Base-by-base conservation (phyloP, 2,888 invertebrate genomes). In the Drosophila aldrichi region DNA sequence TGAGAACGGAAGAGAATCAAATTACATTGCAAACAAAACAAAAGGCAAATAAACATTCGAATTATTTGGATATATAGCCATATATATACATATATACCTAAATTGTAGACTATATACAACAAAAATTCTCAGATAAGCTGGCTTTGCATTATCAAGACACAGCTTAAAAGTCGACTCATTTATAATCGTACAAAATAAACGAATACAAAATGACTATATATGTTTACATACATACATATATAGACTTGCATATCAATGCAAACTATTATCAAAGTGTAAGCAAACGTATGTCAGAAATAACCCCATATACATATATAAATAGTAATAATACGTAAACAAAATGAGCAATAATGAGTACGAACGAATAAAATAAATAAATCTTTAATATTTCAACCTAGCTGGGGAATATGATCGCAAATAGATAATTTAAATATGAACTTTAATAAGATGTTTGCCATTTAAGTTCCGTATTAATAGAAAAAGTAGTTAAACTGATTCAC, bases 111-210 rank as follows among this genome's bases (percentile, higher is more conserved):
- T 20, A 10, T 20, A 18, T 12, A 8, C 8, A 18, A n/a, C n/a
- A 36, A 4, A 36, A 4, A 12, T 36, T 14, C 1, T 36, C 36
- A 36, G 36, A 36, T 36, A 36, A 16, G 36, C 58, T n/a, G 70
- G 16, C 44, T 49, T 49, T 36, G 16, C n/a, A 34, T 55, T 66
- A 66, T 66, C 66, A 66, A 55, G 48, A 41, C 54, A 48, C 40
- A 25, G 54, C 48, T 66, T 54, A 48, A 48, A 48, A 54, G 25
- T 16, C 32, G 40, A 41, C n/a, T 65, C 34, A 65, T 22, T 52
- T 25, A 29, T 14, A 34, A 32, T 32, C 32, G 20, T 14, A 14
- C n/a, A 12, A 12, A 29, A 29, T 29, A 32, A 25, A 25, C 18
- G 25, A 36, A 38, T 29, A 20, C 14, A 43, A 9, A 43, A 34